These are phyloP conservation scores for Temnothorax curvispinosus DNA, from an alignment of 1,140 invertebrate genomes.

Conservation along the genomic window DNA sequence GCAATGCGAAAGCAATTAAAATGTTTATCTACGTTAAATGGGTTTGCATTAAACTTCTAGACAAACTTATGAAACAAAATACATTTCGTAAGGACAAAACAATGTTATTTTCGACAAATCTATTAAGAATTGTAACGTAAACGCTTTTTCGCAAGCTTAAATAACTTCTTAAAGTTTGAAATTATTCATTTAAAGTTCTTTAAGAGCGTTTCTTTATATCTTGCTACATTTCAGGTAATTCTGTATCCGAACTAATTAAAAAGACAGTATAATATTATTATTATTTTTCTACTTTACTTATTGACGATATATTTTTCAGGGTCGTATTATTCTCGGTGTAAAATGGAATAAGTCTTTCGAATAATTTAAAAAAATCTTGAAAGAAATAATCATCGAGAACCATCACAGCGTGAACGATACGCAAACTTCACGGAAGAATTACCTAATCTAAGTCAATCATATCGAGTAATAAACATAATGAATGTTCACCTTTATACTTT, in stretches of 20 bases:
- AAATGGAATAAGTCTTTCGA: background rate
- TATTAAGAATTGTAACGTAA: background rate
- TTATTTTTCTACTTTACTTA: background rate
- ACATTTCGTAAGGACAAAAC: background rate
- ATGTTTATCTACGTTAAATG: background rate
- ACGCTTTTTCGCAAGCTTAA: background rate
- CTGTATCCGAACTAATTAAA: background rate
- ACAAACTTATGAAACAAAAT: background rate
- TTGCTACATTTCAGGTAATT: background rate
- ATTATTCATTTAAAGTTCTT: background rate
- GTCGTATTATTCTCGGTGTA: background rate
- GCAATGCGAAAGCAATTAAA: conserved; percentile 21
- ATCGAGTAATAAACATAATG: background rate
- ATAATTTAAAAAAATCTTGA: background rate
- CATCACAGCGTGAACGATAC: background rate
- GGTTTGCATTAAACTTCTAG: background rate
- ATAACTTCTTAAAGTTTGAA: background rate
- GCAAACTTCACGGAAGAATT: background rate
- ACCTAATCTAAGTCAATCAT: background rate
- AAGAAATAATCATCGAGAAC: background rate
- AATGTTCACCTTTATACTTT: conserved; percentile 17
- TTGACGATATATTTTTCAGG: background rate
- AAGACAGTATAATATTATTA: background rate
- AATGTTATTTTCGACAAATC: background rate
- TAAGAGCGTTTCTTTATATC: background rate